These are phyloP conservation scores for Lacanobia oleracea DNA, from an alignment of 2,888 invertebrate species.

Conservation along the genomic window DNA sequence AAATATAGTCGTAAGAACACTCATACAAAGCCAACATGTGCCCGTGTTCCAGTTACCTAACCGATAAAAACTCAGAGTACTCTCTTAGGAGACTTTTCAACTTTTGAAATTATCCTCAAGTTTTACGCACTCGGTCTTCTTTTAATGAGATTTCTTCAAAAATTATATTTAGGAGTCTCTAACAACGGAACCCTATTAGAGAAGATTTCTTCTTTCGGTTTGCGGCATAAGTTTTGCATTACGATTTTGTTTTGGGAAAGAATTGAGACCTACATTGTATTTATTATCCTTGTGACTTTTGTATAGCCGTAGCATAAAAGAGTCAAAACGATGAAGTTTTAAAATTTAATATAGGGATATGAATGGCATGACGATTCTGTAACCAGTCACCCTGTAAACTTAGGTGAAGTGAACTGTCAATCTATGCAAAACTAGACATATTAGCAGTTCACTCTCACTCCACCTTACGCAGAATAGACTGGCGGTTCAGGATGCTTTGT, in stretches of 20 bases:
- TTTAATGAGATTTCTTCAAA: constrained; percentile 68
- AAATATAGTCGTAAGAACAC: constrained; percentile 2
- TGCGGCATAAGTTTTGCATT: constrained; percentile 50
- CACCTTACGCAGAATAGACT: too few species aligned
- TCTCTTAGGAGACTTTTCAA: constrained; percentile 63
- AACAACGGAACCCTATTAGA: constrained; percentile 62
- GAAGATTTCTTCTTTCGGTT: constrained; percentile 48
- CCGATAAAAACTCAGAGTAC: constrained; percentile 57
- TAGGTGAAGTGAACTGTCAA: too few species aligned
- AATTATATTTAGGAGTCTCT: constrained; percentile 61
- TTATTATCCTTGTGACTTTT: constrained; percentile 15
- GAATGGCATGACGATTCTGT: not conserved
- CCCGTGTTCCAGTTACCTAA: constrained; percentile 47
- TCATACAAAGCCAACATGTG: constrained; percentile 45
- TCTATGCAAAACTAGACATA: too few species aligned
- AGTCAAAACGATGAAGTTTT: not conserved
- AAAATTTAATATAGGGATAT: not conserved
- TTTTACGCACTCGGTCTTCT: constrained; percentile 65
- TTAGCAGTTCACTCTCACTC: too few species aligned
- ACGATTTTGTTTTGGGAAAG: constrained; percentile 35
- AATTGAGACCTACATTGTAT: constrained; percentile 4
- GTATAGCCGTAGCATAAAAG: not conserved
- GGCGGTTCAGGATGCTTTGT: too few species aligned
- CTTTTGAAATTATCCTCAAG: constrained; percentile 64
- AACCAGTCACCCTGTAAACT: too few species aligned